Evolutionary conservation across 2,888 invertebrate species (phyloP), one percentile per base, ranked within the genome.

Genomic region (Drosophila suboccidentalis): DNA sequence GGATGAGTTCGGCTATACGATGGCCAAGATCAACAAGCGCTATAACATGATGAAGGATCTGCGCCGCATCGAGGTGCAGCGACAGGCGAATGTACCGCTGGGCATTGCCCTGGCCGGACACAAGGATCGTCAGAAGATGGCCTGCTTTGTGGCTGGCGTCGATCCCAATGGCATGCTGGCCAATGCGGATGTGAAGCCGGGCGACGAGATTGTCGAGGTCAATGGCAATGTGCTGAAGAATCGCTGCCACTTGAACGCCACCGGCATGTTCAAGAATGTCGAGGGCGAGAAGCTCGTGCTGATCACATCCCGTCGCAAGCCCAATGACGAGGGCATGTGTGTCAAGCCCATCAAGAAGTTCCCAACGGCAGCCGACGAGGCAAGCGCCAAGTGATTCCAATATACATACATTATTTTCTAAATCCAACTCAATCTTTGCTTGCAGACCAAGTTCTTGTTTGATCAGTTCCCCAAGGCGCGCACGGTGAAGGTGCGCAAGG

Each of bases 181-280:
- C 72, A 95, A 95, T 81, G 94, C 95, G 6, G 95, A 96, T 8
- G 95, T 99, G 38, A 95, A 95, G 91, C 95, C 98, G 17, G 99
- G 98, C 1, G 99, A 99, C 92, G 98, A 99, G 93, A 96, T 99
- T 77, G 93, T 98, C 39, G 98, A 98, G 95, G 98, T 98, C 83
- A 99, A 99, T 93, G 99, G 98, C 10, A 95, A 96, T 70, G 97
- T 98, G 15, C 94, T 99, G 53, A 96, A 97, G 92, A 98, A 98
- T 67, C 95, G 98, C 90, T 98, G 98, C 93, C 99, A 99, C 93
- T 95, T 99, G 76, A 98, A 99, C 93, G 99, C 98, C 19, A 98
- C 99, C 0, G 97, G 97, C 26, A 96, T 98, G 91, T 99, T 99
- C 93, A 98, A 98, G 93, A 96, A 97, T 54, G 94, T 98, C 75